These are phyloP conservation scores for Stegana nigrithorax DNA, from an alignment of 2,888 invertebrate species.

Conservation along the genomic window DNA sequence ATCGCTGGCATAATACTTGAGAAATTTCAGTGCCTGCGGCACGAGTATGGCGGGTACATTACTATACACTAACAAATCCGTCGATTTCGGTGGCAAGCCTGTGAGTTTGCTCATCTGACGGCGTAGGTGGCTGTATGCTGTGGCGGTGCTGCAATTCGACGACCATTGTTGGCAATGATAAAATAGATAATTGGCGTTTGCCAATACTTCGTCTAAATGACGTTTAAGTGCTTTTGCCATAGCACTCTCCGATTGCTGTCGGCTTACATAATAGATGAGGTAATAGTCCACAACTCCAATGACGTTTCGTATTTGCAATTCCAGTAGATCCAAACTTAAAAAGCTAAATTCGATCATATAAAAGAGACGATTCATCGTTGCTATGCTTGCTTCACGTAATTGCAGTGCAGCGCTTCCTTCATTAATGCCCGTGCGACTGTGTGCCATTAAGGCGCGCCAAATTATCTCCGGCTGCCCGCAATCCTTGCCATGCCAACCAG, in stretches of 20 bases:
- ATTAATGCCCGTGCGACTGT: conserved; percentile 36
- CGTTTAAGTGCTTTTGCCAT: conserved; percentile 63
- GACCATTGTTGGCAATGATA: conserved; percentile 40
- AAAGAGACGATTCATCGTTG: conserved; percentile 69
- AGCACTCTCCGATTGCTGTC: conserved; percentile 18
- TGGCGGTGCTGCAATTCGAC: conserved; percentile 49
- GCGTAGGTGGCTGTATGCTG: conserved; percentile 53
- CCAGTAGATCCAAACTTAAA: conserved; percentile 71
- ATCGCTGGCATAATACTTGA: conserved; percentile 73
- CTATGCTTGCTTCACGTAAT: conserved; percentile 53
- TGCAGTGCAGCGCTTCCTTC: conserved; percentile 58
- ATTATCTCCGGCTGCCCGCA: conserved; percentile 77
- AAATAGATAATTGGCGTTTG: conserved; percentile 43
- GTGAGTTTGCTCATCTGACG: conserved; percentile 45
- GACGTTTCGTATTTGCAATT: conserved; percentile 74
- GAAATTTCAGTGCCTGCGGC: conserved; percentile 73
- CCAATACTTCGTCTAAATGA: conserved; percentile 40
- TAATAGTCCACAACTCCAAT: conserved; percentile 75
- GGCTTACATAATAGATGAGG: conserved; percentile 69
- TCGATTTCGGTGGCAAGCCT: conserved; percentile 55
- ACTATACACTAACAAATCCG: conserved; percentile 73
- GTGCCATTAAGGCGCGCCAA: conserved; percentile 74
- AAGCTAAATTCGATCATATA: conserved; percentile 71
- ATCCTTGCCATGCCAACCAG: conserved; percentile 76
- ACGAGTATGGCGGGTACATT: conserved; percentile 74